Evolutionary conservation across 2,113 vertebrate genomes (phyloP).

Genomic region (Mormyrus lacerda): DNA sequence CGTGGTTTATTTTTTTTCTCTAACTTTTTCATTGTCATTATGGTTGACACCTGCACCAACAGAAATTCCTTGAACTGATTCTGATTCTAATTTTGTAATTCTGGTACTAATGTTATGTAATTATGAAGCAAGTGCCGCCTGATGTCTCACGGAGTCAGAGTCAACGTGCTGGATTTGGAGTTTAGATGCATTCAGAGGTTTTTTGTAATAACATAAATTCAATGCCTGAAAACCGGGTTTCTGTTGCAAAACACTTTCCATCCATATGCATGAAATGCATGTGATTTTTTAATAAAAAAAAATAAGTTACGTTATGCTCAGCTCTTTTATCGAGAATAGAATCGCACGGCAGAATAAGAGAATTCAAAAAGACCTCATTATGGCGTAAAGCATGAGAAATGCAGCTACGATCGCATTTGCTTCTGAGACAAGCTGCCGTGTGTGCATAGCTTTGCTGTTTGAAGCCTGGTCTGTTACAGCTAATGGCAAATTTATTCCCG

Average conservation of each 20-base stretch:
- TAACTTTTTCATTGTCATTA: background rate
- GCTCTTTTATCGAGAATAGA: background rate
- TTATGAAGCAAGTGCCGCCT: background rate
- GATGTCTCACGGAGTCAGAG: background rate
- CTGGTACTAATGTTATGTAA: background rate
- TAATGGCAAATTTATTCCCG: background rate
- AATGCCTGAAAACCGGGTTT: background rate
- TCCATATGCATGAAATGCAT: background rate
- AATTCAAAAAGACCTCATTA: background rate
- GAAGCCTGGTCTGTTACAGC: background rate
- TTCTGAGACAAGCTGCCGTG: background rate
- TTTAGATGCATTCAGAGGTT: background rate
- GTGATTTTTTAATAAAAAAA: background rate
- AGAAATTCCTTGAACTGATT: background rate
- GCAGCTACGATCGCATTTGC: background rate
- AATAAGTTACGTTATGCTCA: background rate
- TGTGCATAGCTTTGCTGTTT: background rate
- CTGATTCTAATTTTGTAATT: background rate
- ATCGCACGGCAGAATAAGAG: background rate
- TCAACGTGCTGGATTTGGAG: background rate
- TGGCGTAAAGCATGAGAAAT: background rate
- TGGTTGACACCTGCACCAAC: background rate
- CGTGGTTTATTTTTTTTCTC: background rate
- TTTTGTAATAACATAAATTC: background rate
- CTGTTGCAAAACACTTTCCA: background rate